phyloP scores from a whole-genome alignment of 1,140 invertebrate genomes.

The Yoshiicerus persimilis region DNA sequence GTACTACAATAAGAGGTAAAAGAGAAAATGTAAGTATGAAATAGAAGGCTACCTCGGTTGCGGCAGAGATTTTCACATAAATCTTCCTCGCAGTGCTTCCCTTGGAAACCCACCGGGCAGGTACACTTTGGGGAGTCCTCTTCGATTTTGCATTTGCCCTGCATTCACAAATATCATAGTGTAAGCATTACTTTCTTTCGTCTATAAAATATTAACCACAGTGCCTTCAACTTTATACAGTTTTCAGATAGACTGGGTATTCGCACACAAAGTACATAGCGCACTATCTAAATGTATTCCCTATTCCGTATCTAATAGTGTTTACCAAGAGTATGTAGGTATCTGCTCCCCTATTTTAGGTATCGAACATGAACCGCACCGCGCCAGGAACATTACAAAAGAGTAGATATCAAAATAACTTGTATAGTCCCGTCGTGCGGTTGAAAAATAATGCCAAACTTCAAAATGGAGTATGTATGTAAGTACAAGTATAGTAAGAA shows the following conservation, averaged over 20 bases:
- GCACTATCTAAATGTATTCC: not conserved
- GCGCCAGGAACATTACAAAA: not conserved
- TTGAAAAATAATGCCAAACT: not conserved
- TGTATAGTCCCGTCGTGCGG: not conserved
- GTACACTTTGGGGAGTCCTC: conserved; percentile 51
- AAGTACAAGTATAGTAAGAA: not conserved
- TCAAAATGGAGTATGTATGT: not conserved
- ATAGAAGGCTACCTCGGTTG: conserved; percentile 50
- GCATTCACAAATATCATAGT: conserved; percentile 24
- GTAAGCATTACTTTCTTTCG: conserved; percentile 4
- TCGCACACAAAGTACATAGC: not conserved
- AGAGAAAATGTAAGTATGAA: conserved; percentile 1
- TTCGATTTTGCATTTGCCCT: conserved; percentile 45
- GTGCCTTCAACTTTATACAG: not conserved
- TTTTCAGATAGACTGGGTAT: not conserved
- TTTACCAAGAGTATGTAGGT: too few species aligned
- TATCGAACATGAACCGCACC: too few species aligned
- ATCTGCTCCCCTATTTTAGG: not conserved
- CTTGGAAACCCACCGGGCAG: conserved; percentile 54
- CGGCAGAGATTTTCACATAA: conserved; percentile 54
- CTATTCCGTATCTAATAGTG: not conserved
- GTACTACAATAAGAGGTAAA: not conserved
- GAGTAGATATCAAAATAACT: not conserved
- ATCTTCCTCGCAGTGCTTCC: conserved; percentile 54
- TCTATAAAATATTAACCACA: conserved; percentile 19